phyloP scores from a whole-genome alignment of 1,140 invertebrate species.

The Vollenhovia emeryi region DNA sequence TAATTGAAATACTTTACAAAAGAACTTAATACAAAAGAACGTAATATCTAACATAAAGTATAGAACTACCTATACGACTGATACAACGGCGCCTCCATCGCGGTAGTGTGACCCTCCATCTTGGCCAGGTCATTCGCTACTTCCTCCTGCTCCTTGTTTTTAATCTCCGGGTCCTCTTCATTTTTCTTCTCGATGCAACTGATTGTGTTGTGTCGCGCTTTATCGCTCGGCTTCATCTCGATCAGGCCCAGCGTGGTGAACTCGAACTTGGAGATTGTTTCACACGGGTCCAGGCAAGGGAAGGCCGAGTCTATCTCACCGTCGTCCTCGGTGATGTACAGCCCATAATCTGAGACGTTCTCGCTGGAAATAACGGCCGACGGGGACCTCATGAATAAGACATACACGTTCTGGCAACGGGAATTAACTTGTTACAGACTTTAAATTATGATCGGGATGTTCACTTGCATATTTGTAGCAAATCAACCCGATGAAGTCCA shows the following conservation, averaged over 20 bases:
- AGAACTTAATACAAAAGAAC: too few relatives aligned
- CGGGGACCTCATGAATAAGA: conserved; percentile 4
- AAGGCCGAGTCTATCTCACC: conserved; percentile 98
- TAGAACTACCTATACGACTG: conserved; percentile 88
- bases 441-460: conserved; percentile 85
- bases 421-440: conserved; percentile 83
- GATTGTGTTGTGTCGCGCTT: conserved; percentile 74
- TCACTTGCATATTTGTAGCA: conserved; percentile 90
- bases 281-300: conserved; percentile 94
- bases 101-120: conserved; percentile 90
- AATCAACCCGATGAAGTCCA: conserved; percentile 97
- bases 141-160: conserved; percentile 78
- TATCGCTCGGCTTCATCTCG: conserved; percentile 87
- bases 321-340: conserved; percentile 98
- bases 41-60: background rate
- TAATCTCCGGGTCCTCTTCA: conserved; percentile 80
- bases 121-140: conserved; percentile 85
- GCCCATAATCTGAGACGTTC: conserved; percentile 89
- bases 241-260: conserved; percentile 96
- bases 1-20: conserved; percentile 9
- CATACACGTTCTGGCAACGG: background rate
- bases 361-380: conserved; percentile 79
- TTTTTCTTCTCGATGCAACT: conserved; percentile 65
- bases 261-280: conserved; percentile 96
- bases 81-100: conserved; percentile 93